Base-by-base conservation (phyloP, 2,888 invertebrate species). In the Eubasilissa splendida region DNA sequence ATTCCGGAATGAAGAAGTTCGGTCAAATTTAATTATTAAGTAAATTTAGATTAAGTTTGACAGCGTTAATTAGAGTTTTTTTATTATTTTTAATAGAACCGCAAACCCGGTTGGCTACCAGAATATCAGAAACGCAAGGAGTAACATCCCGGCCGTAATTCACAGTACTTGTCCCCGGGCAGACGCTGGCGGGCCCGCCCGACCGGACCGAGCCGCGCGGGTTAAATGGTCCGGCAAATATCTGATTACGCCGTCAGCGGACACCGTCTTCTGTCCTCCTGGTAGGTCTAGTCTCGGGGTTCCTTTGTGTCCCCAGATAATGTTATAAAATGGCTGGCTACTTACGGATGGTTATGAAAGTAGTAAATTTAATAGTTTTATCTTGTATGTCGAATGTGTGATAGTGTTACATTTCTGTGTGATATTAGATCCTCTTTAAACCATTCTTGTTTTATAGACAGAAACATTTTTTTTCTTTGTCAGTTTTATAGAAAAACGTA, bases 171-270 rank as follows among this genome's bases (percentile, higher is more conserved):
- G 79, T 80, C 80, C 75, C 59, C 76, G 59, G 75, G 70, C 80
- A 82, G 77, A 80, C 77, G 77, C 50, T 33, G 63, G 70, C 77
- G 77, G 33, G 42, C 54, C 50, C 80, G 66, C 66, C 79, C 79
- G 79, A 60, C 60, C 70, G 50, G 52, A 50, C 63, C 60, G 63
- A 11, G 22, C 75, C 53, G 76, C 60, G 77, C 74, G 76, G 81
- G 81, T 82, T 83, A 82, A 83, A 83, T 83, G 83, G 82, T 66
- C 80, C 76, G 83, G 81, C 80, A 83, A 83, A 83, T 81, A 83
- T 83, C 83, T 82, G 83, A 83, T 83, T 82, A 83, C 76, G 78
- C 59, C 80, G 76, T 71, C 76, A 79, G 76, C 76, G 70, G 54
- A 60, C 80, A 76, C 76, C 60, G 76, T 56, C 77, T 82, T 77